Evolutionary conservation across 2,797 vertebrate species (phyloP).

Genomic region (Falco novaeseelandiae): DNA sequence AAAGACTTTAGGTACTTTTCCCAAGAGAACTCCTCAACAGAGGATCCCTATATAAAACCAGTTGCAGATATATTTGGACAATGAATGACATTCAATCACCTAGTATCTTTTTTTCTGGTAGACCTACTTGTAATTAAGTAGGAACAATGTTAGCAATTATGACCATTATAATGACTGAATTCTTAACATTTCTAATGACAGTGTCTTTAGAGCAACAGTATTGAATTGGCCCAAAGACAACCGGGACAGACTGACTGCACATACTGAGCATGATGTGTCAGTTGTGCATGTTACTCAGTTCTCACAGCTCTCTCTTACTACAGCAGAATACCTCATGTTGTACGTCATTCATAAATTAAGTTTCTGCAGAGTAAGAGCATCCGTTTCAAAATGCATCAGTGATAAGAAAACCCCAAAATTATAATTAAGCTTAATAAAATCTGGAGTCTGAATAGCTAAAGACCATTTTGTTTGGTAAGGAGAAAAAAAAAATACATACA

Average conservation of each 20-base stretch:
- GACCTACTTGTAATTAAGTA: not conserved
- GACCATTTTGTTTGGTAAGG: not conserved
- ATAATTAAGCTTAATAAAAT: not conserved
- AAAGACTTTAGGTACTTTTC: not conserved
- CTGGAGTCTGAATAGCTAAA: not conserved
- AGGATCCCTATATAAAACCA: not conserved
- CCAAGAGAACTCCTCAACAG: not conserved
- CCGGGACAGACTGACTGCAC: not conserved
- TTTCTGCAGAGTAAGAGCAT: not conserved
- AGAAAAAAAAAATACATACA: not conserved
- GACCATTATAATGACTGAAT: not conserved
- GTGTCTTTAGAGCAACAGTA: not conserved
- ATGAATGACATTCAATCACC: not conserved
- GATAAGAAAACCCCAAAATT: not conserved
- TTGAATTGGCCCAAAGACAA: not conserved
- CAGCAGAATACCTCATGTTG: not conserved
- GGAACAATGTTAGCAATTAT: not conserved
- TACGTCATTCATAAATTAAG: not conserved
- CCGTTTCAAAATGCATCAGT: not conserved
- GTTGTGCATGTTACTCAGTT: not conserved
- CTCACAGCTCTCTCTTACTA: not conserved
- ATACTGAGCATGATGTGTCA: not conserved
- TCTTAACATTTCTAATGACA: not conserved
- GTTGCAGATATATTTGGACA: not conserved
- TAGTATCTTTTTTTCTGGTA: not conserved